These are phyloP conservation scores for Paraplagusia blochii DNA, from an alignment of 2,113 vertebrate species.

Conservation along the genomic window DNA sequence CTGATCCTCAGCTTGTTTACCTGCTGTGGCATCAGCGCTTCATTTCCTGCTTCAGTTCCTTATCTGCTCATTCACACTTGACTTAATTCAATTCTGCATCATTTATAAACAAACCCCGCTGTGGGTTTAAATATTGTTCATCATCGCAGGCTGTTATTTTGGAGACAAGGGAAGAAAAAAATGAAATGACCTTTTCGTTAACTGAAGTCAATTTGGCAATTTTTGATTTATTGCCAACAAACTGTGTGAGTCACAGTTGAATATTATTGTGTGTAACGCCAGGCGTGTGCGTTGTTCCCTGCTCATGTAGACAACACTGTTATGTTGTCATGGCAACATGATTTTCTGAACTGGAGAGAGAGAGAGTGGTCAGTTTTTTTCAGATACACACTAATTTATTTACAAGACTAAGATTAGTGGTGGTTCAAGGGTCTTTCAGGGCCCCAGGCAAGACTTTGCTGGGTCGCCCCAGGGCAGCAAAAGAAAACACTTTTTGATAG, in stretches of 20 bases:
- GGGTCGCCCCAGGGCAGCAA: no score
- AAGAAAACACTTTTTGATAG: no score
- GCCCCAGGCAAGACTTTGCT: no score
- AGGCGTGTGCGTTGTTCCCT: conserved; percentile 31
- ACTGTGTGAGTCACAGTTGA: conserved; percentile 46
- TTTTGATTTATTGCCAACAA: conserved; percentile 25
- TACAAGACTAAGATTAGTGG: no score
- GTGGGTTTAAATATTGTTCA: neutral
- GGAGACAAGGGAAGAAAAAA: conserved; percentile 4
- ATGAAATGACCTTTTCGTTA: neutral
- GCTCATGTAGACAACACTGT: conserved; percentile 20
- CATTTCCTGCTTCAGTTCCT: conserved; percentile 17
- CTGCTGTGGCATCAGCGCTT: conserved; percentile 43
- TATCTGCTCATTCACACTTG: conserved; percentile 35
- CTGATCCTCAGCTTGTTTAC: conserved; percentile 42
- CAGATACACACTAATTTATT: no score
- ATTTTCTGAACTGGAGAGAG: no score
- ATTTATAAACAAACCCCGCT: conserved; percentile 25
- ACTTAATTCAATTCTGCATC: conserved; percentile 34
- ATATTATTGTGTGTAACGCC: conserved; percentile 47
- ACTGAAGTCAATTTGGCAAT: conserved; percentile 28
- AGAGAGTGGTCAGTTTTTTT: no score
- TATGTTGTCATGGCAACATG: neutral
- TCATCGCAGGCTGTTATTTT: conserved; percentile 12
- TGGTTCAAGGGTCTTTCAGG: no score